Evolutionary conservation across 2,113 vertebrate genomes (phyloP), one percentile per base, ranked within the genome.

Genomic region (Oncorhynchus tshawytscha): DNA sequence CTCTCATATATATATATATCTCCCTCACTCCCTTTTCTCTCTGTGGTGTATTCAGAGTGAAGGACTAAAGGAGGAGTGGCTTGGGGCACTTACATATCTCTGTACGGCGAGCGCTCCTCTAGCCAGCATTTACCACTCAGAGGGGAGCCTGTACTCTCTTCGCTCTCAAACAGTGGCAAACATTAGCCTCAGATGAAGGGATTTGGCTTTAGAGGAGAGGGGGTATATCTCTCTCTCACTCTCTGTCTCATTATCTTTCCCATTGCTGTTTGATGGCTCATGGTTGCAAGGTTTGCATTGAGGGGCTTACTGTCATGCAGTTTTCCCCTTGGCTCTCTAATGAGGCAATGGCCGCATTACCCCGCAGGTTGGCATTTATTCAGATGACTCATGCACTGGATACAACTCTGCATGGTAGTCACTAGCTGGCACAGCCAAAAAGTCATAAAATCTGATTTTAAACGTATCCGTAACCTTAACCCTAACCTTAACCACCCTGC

Each of bases 281-380:
- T 9, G 25, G n/a, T n/a, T 74, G 9, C 39, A 49, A 34, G 22
- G 65, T 86, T 82, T 75, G 71, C 31, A 39, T 76, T 20, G 73
- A 79, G 24, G 59, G 76, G 76, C 74, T 84, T 62, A 76, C 74
- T 2, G 54, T 78, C 73, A 78, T 74, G 25, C 84, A 79, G 81
- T 72, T 72, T 82, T 85, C 78, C 82, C 85, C 87, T 87, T 86
- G 82, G 84, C 81, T 82, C 85, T 87, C 60, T 80, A 93, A 92
- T 85, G 77, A 92, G 81, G 83, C 87, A 84, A 76, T 81, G 87
- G 88, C 79, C 85, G 87, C 85, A 82, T 91, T 89, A 88, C 86
- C 82, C 82, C 78, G 25, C 39, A 45, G 39, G 39, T 45, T 45
- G 39, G 39, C 39, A 45, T 45, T 45, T 45, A 12, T 45, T 45